Conservation (phyloP, 2,797 vertebrate species). For the Salarias fasciatus region DNA sequence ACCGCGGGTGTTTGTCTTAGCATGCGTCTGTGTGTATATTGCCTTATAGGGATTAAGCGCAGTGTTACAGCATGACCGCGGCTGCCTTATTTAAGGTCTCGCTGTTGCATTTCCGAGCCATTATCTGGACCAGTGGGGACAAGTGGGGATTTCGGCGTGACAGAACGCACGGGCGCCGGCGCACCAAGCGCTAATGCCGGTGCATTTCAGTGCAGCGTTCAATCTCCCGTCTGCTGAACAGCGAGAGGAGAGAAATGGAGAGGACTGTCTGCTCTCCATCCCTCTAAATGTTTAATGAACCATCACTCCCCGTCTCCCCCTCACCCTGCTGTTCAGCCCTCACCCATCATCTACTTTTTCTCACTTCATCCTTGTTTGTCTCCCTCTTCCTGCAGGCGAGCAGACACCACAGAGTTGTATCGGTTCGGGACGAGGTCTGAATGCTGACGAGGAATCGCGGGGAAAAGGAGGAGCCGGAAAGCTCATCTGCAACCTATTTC, state of each 20-base stretch:
- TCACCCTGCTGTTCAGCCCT: slow-evolving; percentile 22
- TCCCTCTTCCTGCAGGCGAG: slow-evolving; percentile 52
- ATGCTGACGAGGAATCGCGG: slow-evolving; percentile 50
- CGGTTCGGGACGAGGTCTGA: slow-evolving; percentile 52
- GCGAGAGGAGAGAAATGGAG: slow-evolving; percentile 62
- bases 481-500: slow-evolving; percentile 43
- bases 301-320: slow-evolving; percentile 48
- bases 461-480: slow-evolving; percentile 12
- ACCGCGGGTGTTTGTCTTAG: slow-evolving; percentile 50
- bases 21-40: slow-evolving; percentile 21
- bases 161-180: slow-evolving; percentile 2
- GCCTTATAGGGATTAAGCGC: slow-evolving; percentile 48
- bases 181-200: slow-evolving; percentile 17
- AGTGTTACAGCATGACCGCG: slow-evolving; percentile 35
- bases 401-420: slow-evolving; percentile 28
- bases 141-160: slow-evolving; percentile 44
- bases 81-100: slow-evolving; percentile 54
- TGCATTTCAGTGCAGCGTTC: slow-evolving; percentile 39
- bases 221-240: slow-evolving; percentile 54
- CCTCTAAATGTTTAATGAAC: slow-evolving; percentile 79
- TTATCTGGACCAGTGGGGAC: slow-evolving; percentile 58
- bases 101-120: slow-evolving; percentile 58
- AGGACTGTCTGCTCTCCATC: slow-evolving; percentile 69
- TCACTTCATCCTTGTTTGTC: slow-evolving; percentile 59
- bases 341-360: slow-evolving; percentile 55